Base-by-base conservation (phyloP, 2,113 vertebrate genomes). In the Oncorhynchus kisutch region DNA sequence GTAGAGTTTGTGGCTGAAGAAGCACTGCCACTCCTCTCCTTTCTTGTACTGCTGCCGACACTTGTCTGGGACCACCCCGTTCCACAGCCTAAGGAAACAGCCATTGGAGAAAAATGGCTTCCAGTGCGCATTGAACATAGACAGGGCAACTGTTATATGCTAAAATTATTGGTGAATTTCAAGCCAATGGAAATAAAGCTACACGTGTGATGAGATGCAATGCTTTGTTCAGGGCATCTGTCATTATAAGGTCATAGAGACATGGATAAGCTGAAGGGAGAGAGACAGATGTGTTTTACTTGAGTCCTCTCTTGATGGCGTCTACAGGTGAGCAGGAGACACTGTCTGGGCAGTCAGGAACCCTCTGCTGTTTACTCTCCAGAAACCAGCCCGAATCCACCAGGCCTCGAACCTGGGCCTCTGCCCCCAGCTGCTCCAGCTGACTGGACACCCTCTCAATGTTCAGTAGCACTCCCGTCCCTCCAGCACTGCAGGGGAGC, bases 371-470 rank as follows among this genome's bases (percentile, higher is more conserved):
- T 81, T 94, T 93, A 71, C 90, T 92, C 64, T 94, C 93, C 51
- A 95, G 86, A 81, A 95, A 95, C 94, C 94, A 95, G 0, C 94
- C 94, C 1, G 94, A 95, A 81, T 95, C 94, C 24, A 95, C 94
- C 20, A 95, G 87, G 4, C 94, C 94, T 64, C 94, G 90, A 29
- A 95, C 94, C 84, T 95, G 94, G 68, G 91, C 88, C 67, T 95
- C 93, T 0, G 91, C 90, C 9, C 93, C 93, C 0, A 95, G 85
- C 82, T 93, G 92, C 82, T 87, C 88, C 79, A 95, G 85, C 73
- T 94, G 94, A 81, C 78, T 85, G 57, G 94, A 92, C 72, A 95
- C 92, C 70, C 92, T 90, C 74, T 95, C 94, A 12, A 95, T 91
- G 87, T 95, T 95, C 65, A 95, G 87, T 81, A 95, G 81, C 65